Evolutionary conservation across 2,888 invertebrate species (phyloP).

Genomic region (Nezara viridula): DNA sequence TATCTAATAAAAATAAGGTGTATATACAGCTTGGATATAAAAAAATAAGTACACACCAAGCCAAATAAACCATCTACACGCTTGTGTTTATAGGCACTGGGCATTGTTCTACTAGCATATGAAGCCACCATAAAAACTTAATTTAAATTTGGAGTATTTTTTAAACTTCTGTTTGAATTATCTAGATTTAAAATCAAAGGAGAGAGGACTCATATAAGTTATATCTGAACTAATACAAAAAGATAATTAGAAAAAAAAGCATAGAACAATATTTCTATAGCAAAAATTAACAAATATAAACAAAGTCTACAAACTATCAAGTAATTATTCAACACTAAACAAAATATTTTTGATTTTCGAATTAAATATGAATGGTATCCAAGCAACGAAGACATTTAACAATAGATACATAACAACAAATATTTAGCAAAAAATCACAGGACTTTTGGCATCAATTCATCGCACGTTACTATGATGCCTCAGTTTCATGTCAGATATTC

Average conservation of each 20-base stretch:
- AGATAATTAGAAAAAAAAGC: neutral
- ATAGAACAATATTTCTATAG: neutral
- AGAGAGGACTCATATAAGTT: neutral
- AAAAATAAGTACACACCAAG: too few species aligned
- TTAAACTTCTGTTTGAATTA: neutral
- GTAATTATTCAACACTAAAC: neutral
- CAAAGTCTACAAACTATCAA: neutral
- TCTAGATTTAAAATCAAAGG: neutral
- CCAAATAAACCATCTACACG: too few species aligned
- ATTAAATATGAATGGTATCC: neutral
- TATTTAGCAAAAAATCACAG: neutral
- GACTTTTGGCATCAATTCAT: slow-evolving; percentile 31
- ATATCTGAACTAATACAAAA: neutral
- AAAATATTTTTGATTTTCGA: slow-evolving; percentile 47
- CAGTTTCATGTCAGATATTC: slow-evolving; percentile 60
- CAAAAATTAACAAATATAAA: neutral
- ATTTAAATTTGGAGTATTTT: neutral
- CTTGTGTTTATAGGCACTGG: too few species aligned
- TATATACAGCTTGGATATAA: too few species aligned
- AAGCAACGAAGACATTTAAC: neutral
- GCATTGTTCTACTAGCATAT: too few species aligned
- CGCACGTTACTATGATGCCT: slow-evolving; percentile 64
- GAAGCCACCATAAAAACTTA: too few species aligned
- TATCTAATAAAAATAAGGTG: too few species aligned
- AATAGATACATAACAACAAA: neutral